Percentiles rank a stretch among this genome's conserved stretches.
phyloP scores from a whole-genome alignment of 2,888 invertebrate genomes.

The Latheticus oryzae region DNA sequence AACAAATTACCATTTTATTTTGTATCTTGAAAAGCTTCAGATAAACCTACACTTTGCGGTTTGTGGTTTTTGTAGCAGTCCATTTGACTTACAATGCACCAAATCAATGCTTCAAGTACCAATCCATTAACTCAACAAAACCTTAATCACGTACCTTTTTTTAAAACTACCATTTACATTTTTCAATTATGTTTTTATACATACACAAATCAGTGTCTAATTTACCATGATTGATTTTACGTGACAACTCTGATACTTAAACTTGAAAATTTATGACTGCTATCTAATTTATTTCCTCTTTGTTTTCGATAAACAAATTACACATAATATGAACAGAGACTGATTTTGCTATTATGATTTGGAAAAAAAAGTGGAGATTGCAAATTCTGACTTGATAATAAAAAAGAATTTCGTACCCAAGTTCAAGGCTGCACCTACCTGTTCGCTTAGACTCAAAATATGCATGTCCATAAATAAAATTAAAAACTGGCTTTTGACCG shows the following conservation, averaged over 20 bases:
- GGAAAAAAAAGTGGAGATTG: no score
- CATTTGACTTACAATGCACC: no score
- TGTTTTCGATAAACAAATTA: slow-evolving; percentile 19
- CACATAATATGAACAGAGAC: no score
- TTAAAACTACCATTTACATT: slow-evolving; percentile 14
- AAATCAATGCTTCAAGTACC: no score
- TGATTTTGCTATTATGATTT: no score
- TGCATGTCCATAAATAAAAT: slow-evolving; percentile 43
- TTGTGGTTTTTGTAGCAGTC: no score
- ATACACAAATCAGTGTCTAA: slow-evolving; percentile 21
- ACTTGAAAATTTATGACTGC: slow-evolving; percentile 14
- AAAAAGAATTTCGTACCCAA: slow-evolving; percentile 29
- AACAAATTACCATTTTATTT: slow-evolving; percentile 27
- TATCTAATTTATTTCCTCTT: slow-evolving; percentile 31
- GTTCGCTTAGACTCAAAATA: slow-evolving; percentile 37
- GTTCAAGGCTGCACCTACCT: slow-evolving; percentile 42
- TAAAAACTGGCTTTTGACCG: slow-evolving; percentile 42
- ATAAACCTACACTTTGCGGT: slow-evolving; percentile 26
- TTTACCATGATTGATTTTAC: slow-evolving; percentile 26
- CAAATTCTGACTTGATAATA: slow-evolving; percentile 14
- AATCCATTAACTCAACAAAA: no score
- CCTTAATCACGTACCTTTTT: no score
- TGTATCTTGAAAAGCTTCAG: no score
- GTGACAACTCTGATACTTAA: slow-evolving; percentile 10
- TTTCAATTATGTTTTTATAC: slow-evolving; percentile 24